Evolutionary conservation across 1,140 invertebrate species (phyloP).

Genomic region (Grapholita molesta): DNA sequence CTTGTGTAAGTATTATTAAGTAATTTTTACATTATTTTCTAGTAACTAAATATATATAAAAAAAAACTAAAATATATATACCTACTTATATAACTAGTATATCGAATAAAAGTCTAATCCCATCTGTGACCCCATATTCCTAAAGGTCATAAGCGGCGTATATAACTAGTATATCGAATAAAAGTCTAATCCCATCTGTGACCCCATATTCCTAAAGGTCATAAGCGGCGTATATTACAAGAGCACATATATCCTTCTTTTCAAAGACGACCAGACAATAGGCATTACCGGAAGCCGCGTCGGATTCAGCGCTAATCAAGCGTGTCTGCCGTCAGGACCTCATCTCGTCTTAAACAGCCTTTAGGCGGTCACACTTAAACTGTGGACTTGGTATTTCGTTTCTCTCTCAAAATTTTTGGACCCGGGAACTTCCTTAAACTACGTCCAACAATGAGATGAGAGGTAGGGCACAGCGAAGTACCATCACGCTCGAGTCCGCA

Average conservation of each 20-base stretch:
- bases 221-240: not conserved
- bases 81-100: no score
- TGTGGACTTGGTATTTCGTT: slow-evolving; percentile 26
- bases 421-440: no score
- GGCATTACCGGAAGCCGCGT: slow-evolving; percentile 30
- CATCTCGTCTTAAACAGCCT: slow-evolving; percentile 60
- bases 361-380: slow-evolving; percentile 20
- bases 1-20: no score
- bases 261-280: not conserved
- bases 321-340: slow-evolving; percentile 55
- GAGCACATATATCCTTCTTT: not conserved
- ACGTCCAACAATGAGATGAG: no score
- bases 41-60: no score
- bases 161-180: not conserved
- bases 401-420: no score
- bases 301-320: slow-evolving; percentile 54
- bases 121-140: not conserved
- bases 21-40: no score
- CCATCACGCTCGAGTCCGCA: no score
- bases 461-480: no score
- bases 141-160: not conserved
- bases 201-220: not conserved
- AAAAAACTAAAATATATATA: no score
- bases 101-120: no score
- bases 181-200: not conserved